Percentiles rank a stretch among this genome's conserved stretches.
These are phyloP conservation scores for Leptoclinus maculatus DNA, from an alignment of 2,797 vertebrate species.

Conservation along the genomic window DNA sequence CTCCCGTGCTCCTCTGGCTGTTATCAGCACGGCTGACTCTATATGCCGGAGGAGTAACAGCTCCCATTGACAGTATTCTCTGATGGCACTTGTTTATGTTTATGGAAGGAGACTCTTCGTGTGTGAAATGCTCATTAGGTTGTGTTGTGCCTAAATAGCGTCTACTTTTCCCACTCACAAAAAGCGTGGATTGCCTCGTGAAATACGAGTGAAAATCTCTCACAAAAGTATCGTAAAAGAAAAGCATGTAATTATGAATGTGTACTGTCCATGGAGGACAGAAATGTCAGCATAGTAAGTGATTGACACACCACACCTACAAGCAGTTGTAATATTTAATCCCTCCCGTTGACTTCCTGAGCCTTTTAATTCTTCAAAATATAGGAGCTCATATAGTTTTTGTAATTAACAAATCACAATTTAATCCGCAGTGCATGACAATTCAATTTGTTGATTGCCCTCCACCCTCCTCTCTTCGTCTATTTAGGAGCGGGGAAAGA, in stretches of 20 bases:
- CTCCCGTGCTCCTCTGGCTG: constrained; percentile 43
- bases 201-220: constrained; percentile 10
- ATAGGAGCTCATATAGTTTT: constrained; percentile 88
- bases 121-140: constrained; percentile 36
- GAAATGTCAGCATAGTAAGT: constrained; percentile 7
- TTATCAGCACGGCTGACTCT: constrained; percentile 54
- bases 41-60: constrained; percentile 20
- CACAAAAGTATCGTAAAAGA: neutral
- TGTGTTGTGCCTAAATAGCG: constrained; percentile 7
- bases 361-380: constrained; percentile 92
- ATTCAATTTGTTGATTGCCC: constrained; percentile 99
- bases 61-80: constrained; percentile 25
- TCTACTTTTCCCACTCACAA: constrained; percentile 16
- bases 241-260: neutral
- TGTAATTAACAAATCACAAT: constrained; percentile 98
- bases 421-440: constrained; percentile 99
- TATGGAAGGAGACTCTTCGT: constrained; percentile 16
- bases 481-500: constrained; percentile 80
- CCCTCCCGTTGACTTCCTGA: constrained; percentile 88
- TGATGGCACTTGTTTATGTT: constrained; percentile 33
- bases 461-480: constrained; percentile 77
- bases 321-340: constrained; percentile 81
- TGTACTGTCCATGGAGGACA: neutral
- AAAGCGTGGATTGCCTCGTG: constrained; percentile 4
- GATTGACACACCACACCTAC: constrained; percentile 45